A percentile compares a stretch with the other conserved stretches of the same genome.
These are phyloP conservation scores for Dasypogon diadema DNA, from an alignment of 2,888 invertebrate species.

Conservation along the genomic window DNA sequence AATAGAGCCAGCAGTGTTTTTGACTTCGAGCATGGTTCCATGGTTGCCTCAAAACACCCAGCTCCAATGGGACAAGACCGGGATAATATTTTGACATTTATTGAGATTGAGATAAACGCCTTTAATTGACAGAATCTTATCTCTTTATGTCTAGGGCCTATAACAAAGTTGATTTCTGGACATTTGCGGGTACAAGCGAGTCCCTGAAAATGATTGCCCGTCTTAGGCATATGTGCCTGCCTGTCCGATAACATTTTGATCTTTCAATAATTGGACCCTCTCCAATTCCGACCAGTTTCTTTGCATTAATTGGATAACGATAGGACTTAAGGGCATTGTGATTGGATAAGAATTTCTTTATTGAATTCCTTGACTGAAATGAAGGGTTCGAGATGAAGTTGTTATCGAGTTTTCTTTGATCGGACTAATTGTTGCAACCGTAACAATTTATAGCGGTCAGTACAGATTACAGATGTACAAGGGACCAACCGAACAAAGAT, in stretches of 20 bases:
- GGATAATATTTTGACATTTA: constrained; percentile 53
- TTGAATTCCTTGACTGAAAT: not conserved
- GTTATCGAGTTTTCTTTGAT: constrained; percentile 1
- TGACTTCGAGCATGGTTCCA: not conserved
- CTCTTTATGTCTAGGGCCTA: constrained; percentile 18
- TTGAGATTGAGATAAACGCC: constrained; percentile 53
- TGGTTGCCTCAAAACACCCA: not conserved
- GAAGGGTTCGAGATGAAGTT: not conserved
- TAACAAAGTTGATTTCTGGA: constrained; percentile 38
- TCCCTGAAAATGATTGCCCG: constrained; percentile 2
- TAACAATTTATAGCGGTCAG: not conserved
- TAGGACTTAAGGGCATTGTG: not conserved
- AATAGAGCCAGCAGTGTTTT: too few relatives aligned
- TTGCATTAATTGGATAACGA: constrained; percentile 15
- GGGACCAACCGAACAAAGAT: too few relatives aligned
- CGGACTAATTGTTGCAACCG: constrained; percentile 25
- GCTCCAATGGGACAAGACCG: not conserved
- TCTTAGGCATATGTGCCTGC: constrained; percentile 1
- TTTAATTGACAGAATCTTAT: constrained; percentile 52
- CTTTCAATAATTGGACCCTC: constrained; percentile 43
- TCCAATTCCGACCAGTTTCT: not conserved
- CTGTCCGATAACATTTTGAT: constrained; percentile 43
- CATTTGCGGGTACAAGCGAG: constrained; percentile 12
- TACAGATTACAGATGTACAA: too few relatives aligned
- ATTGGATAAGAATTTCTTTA: constrained; percentile 40